Evolutionary conservation across 2,113 vertebrate genomes (phyloP).

Genomic region (Bettongia penicillata): DNA sequence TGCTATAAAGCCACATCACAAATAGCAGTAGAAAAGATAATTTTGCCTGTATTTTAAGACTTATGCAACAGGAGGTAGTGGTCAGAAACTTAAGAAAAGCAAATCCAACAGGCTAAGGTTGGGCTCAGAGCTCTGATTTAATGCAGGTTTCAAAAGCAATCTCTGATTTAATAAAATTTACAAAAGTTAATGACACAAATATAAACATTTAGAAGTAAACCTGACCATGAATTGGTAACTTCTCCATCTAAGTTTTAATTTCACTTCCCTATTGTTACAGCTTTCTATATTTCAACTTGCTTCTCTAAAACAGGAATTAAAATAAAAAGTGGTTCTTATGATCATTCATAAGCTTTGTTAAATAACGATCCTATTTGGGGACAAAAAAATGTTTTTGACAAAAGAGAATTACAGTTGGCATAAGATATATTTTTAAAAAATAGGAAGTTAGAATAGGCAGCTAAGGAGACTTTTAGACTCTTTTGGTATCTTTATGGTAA

Average conservation of each 20-base stretch:
- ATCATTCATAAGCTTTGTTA: constrained; percentile 23
- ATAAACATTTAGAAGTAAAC: constrained; percentile 34
- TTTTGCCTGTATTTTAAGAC: not conserved
- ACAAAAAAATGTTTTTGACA: constrained; percentile 15
- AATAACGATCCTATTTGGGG: constrained; percentile 30
- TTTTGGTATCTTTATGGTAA: not conserved
- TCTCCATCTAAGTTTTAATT: constrained; percentile 51
- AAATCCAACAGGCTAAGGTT: not conserved
- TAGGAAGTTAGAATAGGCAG: constrained; percentile 12
- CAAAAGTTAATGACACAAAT: constrained; percentile 8
- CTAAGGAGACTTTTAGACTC: not conserved
- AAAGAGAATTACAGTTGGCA: not conserved
- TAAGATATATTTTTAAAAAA: constrained; percentile 20
- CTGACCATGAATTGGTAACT: constrained; percentile 28
- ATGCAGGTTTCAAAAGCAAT: not conserved
- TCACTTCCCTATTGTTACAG: constrained; percentile 53
- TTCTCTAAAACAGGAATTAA: not conserved
- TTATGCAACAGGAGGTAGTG: not conserved
- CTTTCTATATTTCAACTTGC: constrained; percentile 56
- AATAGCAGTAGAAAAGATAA: not conserved
- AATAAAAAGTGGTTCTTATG: not conserved
- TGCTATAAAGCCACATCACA: not conserved
- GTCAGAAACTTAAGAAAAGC: constrained; percentile 23
- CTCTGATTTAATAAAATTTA: constrained; percentile 10
- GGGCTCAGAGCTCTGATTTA: not conserved